These are phyloP conservation scores for Mylabris sibirica DNA, from an alignment of 2,888 invertebrate species.

Conservation along the genomic window DNA sequence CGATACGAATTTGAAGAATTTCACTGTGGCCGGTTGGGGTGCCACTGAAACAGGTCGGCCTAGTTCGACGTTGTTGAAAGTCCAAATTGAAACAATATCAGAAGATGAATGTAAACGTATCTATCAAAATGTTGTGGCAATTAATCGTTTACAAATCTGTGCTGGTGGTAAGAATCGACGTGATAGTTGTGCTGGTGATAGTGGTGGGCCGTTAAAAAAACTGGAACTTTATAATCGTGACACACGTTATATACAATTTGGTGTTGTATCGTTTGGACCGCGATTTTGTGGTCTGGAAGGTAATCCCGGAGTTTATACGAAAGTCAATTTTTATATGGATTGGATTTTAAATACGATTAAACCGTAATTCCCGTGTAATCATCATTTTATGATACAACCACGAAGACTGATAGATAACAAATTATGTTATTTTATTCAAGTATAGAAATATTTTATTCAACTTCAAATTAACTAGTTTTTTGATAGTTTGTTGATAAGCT, in stretches of 20 bases:
- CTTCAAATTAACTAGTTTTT: background rate
- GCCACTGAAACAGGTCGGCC: constrained; percentile 11
- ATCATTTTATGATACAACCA: background rate
- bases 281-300: constrained; percentile 61
- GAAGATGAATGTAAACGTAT: constrained; percentile 46
- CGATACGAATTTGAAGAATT: constrained; percentile 51
- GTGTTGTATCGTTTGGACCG: constrained; percentile 65
- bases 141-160: constrained; percentile 65
- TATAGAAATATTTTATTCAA: constrained; percentile 5
- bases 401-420: constrained; percentile 13
- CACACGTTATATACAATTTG: constrained; percentile 66
- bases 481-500: background rate
- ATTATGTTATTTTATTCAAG: background rate
- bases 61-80: constrained; percentile 49
- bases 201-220: constrained; percentile 71
- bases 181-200: constrained; percentile 74
- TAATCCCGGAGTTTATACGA: constrained; percentile 75
- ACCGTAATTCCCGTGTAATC: constrained; percentile 51
- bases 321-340: constrained; percentile 68
- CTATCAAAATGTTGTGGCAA: constrained; percentile 43
- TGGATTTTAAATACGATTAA: constrained; percentile 69
- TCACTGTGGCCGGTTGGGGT: constrained; percentile 79
- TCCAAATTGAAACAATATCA: constrained; percentile 44
- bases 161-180: constrained; percentile 68
- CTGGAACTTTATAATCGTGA: constrained; percentile 56